Base-by-base conservation (phyloP, 2,888 invertebrate species). In the Gisinianus flammeolus region DNA sequence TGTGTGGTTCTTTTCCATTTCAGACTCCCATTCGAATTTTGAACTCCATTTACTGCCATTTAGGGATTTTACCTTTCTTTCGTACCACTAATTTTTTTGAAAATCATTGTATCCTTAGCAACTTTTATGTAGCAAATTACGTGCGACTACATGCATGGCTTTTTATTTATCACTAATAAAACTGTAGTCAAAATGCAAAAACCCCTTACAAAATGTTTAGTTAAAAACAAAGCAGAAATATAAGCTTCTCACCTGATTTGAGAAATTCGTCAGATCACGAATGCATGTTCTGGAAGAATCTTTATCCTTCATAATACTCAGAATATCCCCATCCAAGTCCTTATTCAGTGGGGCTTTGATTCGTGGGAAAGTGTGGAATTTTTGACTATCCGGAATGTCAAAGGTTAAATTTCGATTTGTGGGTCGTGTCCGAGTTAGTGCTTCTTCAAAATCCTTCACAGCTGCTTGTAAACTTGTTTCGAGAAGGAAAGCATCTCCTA, bases 371-470 rank as follows among this genome's bases (percentile, higher is more conserved):
- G 83, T 85, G 76, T 84, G 85, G 56, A 82, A 85, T 35, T 83
- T 83, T 52, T 83, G 80, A 30, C 79, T 79, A 56, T 84, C 83
- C 19, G 83, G 83, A 67, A 83, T 80, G 52, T 80, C 81, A 68
- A 79, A 84, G 12, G 81, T 80, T 10, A 82, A 77, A 56, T 67
- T 71, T 26, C 80, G 75, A 26, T 80, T 79, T 67, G 80, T 76
- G 28, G 82, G 81, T 54, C 80, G 75, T 83, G 91, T 89, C 77
- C 90, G 88, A 84, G 91, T 90, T 79, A 92, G 87, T 26, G 92
- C 91, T 83, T 91, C 90, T 86, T 93, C 92, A 86, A 93, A 93
- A 86, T 93, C 92, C 76, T 89, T 89, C 78, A 92, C 91, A 77
- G 91, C 92, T 81, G 77, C 77, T 24, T 77, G 71, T 28, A 77